Conservation (phyloP, 2,113 vertebrate genomes). For the Haemorhous mexicanus region DNA sequence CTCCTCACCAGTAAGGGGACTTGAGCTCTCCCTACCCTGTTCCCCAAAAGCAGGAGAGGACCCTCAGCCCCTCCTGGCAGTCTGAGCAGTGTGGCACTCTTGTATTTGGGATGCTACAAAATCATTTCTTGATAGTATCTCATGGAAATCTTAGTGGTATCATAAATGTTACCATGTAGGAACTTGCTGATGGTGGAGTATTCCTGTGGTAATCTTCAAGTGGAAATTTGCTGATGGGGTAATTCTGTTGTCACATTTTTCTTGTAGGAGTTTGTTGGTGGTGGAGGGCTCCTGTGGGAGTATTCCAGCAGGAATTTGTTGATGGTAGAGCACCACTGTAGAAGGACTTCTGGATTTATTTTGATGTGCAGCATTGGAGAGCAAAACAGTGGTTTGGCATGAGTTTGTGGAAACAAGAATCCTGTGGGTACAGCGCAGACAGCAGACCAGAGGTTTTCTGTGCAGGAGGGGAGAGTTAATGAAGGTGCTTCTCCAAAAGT, state of each 20-base stretch:
- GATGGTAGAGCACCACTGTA: neutral
- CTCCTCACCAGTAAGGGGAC: neutral
- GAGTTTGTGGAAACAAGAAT: neutral
- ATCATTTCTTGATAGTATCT: neutral
- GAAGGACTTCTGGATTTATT: neutral
- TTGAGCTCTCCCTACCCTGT: neutral
- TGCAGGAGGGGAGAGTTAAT: neutral
- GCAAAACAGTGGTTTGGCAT: neutral
- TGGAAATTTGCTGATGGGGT: neutral
- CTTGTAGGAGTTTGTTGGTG: neutral
- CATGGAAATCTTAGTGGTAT: neutral
- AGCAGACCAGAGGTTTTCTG: neutral
- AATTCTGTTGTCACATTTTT: neutral
- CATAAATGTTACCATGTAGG: neutral
- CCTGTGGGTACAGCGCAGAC: neutral
- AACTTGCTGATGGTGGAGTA: neutral
- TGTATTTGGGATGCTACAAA: neutral
- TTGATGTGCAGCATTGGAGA: neutral
- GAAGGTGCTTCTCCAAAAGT: neutral
- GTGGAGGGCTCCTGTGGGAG: neutral
- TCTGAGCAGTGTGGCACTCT: neutral
- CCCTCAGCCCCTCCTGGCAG: neutral
- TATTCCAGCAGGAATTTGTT: neutral
- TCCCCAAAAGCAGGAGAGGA: neutral
- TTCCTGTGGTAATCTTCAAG: neutral